Evolutionary conservation across 1,140 invertebrate species (phyloP), one percentile per base, ranked within the genome.

Genomic region (Frieseomelitta varia): DNA sequence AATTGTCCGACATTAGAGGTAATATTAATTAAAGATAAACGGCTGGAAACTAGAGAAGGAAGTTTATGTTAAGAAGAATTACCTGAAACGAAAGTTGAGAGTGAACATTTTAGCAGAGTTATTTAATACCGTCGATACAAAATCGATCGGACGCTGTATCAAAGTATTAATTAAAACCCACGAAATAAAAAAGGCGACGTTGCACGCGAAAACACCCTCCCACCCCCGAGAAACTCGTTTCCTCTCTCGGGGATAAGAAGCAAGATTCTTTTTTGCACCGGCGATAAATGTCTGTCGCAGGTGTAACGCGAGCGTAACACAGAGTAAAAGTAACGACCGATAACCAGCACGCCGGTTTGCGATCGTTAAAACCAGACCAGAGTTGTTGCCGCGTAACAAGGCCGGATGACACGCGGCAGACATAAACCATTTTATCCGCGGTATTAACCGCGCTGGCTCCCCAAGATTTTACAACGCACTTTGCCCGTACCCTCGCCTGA

Each of bases 291-390:
- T 8, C 17, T 47, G n/a, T 78, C 63, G 30, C 73, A 86, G 67
- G 53, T 77, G 81, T 69, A 82, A 82, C 27, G 27, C 10, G 51
- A n/a, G n/a, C 19, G 51, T 77, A 56, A 34, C 55, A 17, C 47
- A 39, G 27, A 55, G 58, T 61, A 67, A 47, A 86, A 67, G 39
- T n/a, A 81, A 80, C 61, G 65, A 84, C 55, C 74, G 86, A 84
- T 87, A 79, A 84, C 47, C 56, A 72, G 53, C 55, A 30, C 53
- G 51, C 53, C 34, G 67, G 71, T 73, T 30, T 51, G 30, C 47
- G 51, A 51, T 75, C 79, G 79, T 81, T 81, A 75, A 79, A 71
- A 65, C 56, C 55, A 51, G 68, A 51, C 39, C n/a, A 63, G 39
- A 47, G 47, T 63, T 74, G 39, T 53, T 74, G 39, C 63, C 69